phyloP scores from a whole-genome alignment of 2,113 vertebrate species.

The Micronycteris hirsuta region DNA sequence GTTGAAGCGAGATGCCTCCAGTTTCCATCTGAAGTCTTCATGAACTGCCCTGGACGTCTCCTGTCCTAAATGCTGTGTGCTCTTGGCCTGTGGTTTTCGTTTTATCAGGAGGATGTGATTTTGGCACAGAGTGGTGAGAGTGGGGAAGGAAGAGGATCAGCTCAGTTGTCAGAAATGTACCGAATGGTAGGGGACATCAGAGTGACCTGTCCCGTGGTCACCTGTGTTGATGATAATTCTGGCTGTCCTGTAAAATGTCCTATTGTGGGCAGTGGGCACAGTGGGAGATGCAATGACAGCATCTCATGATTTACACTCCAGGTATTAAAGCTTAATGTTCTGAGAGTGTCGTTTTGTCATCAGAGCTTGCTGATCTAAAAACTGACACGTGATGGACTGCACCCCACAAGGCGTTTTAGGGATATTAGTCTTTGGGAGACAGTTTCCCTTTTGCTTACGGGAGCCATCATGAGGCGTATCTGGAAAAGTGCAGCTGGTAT shows the following conservation, averaged over 20 bases:
- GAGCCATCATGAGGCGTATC: not conserved
- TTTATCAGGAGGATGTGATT: not conserved
- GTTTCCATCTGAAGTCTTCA: not conserved
- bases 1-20: not conserved
- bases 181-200: not conserved
- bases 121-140: not conserved
- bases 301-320: not conserved
- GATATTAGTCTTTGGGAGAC: not conserved
- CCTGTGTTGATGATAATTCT: not conserved
- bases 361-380: not conserved
- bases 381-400: not conserved
- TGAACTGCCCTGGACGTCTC: not conserved
- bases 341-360: not conserved
- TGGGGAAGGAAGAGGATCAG: not conserved
- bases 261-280: not conserved
- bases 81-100: not conserved
- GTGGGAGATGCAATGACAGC: not conserved
- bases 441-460: slow-evolving; percentile 4
- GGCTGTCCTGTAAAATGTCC: not conserved
- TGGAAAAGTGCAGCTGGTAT: not conserved
- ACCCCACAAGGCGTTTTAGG: not conserved
- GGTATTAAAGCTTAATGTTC: not conserved
- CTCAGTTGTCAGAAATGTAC: not conserved
- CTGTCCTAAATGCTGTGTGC: not conserved
- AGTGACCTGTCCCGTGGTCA: not conserved